These are phyloP conservation scores for Psilanteris sp. DNA, from an alignment of 1,140 invertebrate species.

Conservation along the genomic window DNA sequence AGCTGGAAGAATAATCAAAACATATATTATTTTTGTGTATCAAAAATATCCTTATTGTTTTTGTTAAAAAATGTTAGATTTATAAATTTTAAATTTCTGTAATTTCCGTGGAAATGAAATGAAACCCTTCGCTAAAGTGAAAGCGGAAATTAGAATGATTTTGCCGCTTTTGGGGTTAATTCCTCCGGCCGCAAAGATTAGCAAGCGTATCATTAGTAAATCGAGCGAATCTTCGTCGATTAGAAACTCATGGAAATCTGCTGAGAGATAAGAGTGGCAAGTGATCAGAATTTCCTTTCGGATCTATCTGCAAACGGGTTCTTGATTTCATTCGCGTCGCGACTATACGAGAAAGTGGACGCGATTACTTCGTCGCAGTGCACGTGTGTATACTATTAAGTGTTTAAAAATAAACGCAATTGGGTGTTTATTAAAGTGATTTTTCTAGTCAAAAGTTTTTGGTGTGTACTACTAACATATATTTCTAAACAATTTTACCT, in stretches of 20 bases:
- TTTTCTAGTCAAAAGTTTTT: neutral
- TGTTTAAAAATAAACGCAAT: neutral
- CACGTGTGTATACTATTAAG: slow-evolving; percentile 6
- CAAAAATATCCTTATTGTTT: too few species aligned
- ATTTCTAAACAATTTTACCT: neutral
- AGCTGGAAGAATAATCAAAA: too few species aligned
- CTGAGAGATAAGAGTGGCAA: neutral
- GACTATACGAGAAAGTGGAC: slow-evolving; percentile 16
- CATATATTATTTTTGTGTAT: too few species aligned
- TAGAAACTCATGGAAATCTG: slow-evolving; percentile 29
- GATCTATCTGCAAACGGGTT: neutral
- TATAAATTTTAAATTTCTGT: too few species aligned
- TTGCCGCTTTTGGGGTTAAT: slow-evolving; percentile 6
- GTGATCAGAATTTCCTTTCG: slow-evolving; percentile 5
- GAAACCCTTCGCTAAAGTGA: neutral
- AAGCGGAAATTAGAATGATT: slow-evolving; percentile 8
- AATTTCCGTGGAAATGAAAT: too few species aligned
- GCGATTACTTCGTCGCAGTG: neutral
- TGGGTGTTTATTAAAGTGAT: neutral
- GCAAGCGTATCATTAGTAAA: slow-evolving; percentile 14
- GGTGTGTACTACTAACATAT: slow-evolving; percentile 1
- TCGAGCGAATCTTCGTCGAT: slow-evolving; percentile 18
- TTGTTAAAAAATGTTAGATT: too few species aligned
- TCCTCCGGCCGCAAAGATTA: neutral
- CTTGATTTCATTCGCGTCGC: slow-evolving; percentile 9